Evolutionary conservation across 2,113 vertebrate genomes (phyloP).

Genomic region (Desmodus rotundus): DNA sequence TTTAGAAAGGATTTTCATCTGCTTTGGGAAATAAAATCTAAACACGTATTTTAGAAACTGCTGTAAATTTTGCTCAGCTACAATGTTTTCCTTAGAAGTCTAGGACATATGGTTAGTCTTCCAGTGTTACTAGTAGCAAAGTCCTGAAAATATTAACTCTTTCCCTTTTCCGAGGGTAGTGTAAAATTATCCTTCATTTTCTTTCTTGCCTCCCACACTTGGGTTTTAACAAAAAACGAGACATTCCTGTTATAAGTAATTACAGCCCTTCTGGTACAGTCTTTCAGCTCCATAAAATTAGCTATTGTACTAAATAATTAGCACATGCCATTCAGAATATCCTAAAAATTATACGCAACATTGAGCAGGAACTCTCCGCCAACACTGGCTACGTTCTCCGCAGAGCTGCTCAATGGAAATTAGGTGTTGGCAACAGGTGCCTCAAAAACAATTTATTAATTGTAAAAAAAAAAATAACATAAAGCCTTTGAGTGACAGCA

Average conservation of each 20-base stretch:
- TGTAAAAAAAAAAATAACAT: conserved; percentile 40
- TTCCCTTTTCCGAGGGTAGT: conserved; percentile 48
- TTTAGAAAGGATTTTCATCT: conserved; percentile 51
- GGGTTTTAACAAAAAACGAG: conserved; percentile 78
- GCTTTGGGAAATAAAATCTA: conserved; percentile 56
- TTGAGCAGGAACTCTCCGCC: conserved; percentile 84
- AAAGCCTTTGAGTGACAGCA: conserved; percentile 69
- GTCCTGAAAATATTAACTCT: conserved; percentile 79
- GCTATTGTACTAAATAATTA: conserved; percentile 89
- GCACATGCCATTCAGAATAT: conserved; percentile 88
- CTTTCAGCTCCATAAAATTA: conserved; percentile 82
- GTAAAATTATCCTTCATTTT: conserved; percentile 73
- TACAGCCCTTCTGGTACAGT: conserved; percentile 82
- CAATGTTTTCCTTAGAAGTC: conserved; percentile 57
- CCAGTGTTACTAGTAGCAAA: conserved; percentile 72
- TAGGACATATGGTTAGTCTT: conserved; percentile 71
- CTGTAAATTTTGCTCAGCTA: conserved; percentile 63
- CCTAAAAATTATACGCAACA: conserved; percentile 86
- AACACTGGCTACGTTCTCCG: conserved; percentile 76
- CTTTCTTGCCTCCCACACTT: conserved; percentile 75
- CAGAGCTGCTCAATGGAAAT: conserved; percentile 80
- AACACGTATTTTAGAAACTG: conserved; percentile 63
- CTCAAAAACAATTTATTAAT: conserved; percentile 80
- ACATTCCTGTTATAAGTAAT: conserved; percentile 83
- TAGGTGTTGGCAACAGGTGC: conserved; percentile 81